A percentile compares a stretch with the other conserved stretches of the same genome.
phyloP scores from a whole-genome alignment of 37 sponge, comb jelly and placozoan genomes.

The Eunapius fragilis region DNA sequence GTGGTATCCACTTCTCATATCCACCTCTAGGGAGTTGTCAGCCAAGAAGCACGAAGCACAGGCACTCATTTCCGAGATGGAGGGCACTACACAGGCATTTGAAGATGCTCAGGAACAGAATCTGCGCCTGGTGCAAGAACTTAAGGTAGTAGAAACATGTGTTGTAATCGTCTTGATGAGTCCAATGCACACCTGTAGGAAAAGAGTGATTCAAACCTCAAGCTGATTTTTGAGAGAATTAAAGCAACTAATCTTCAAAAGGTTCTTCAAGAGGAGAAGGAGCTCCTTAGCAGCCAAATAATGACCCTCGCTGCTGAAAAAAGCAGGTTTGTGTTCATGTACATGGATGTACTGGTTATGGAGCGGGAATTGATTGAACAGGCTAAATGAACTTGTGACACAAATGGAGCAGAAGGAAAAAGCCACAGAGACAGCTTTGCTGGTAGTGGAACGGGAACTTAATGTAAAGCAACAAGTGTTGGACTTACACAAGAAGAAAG shows the following conservation, averaged over 20 bases:
- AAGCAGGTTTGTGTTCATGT: constrained; percentile 34
- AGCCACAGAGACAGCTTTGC: constrained; percentile 55
- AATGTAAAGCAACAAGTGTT: constrained; percentile 78
- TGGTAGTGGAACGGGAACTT: constrained; percentile 79
- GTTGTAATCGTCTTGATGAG: no score
- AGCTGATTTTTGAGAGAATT: constrained; percentile 95
- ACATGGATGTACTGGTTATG: background rate
- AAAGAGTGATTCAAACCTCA: constrained; percentile 98
- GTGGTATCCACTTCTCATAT: no score
- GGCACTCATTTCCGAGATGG: constrained; percentile 92
- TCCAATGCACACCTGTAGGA: constrained; percentile 43
- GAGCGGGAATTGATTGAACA: background rate
- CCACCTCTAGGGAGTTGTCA: constrained; percentile 29
- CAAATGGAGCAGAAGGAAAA: constrained; percentile 87
- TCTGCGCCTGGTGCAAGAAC: constrained; percentile 83
- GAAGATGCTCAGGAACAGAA: constrained; percentile 97
- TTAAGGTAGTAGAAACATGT: constrained; percentile 57
- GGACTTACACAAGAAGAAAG: constrained; percentile 85
- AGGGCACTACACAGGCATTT: constrained; percentile 89
- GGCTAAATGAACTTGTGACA: constrained; percentile 52
- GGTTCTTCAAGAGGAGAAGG: constrained; percentile 79
- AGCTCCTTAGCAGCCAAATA: constrained; percentile 55
- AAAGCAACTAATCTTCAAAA: constrained; percentile 80
- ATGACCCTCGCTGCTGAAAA: constrained; percentile 41
- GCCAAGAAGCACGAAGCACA: constrained; percentile 80